Evolutionary conservation across 2,113 vertebrate genomes (phyloP), one percentile per base, ranked within the genome.

Genomic region (Ochotona princeps): DNA sequence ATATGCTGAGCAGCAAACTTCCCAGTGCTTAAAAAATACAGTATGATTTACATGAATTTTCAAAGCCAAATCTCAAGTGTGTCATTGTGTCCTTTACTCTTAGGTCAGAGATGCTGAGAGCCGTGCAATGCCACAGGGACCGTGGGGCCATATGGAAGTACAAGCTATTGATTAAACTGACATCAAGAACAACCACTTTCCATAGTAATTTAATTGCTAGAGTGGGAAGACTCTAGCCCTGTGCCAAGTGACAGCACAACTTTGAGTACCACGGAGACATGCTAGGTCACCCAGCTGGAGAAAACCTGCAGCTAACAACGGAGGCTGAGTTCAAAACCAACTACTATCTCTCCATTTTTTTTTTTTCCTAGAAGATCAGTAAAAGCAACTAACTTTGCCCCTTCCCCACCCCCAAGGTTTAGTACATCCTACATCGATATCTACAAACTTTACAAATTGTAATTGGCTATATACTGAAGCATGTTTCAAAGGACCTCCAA

Each of bases 81-180:
- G 84, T 89, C 32, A 54, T n/a, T 5, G 1, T 57, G 72, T 51
- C 87, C 81, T 94, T 93, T n/a, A 15, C 83, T 89, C 23, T 65
- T 26, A 30, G 91, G 72, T 93, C 63, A 87, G 94, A 87, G 66
- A 92, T 32, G 54, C 89, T 87, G 54, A 82, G 49, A 81, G 69
- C n/a, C 65, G 5, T 7, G 51, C 11, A 57, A 60, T 51, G 75
- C 44, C 25, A n/a, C 11, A 11, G 35, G 15, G 78, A 69, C 91
- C 72, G 18, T 28, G 35, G 63, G 67, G 65, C 49, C 67, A 47
- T n/a, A 25, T 0, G 9, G 6, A 74, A 91, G 80, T 54, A 81
- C 83, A 91, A 91, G 63, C 49, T 92, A 97, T 76, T 90, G 95
- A 96, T 94, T 94, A 91, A 90, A 96, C 83, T 26, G 49, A 57